Percentiles rank a stretch among this genome's conserved stretches.
Evolutionary conservation across 2,113 vertebrate genomes (phyloP).

Genomic region (Oriolus oriolus): DNA sequence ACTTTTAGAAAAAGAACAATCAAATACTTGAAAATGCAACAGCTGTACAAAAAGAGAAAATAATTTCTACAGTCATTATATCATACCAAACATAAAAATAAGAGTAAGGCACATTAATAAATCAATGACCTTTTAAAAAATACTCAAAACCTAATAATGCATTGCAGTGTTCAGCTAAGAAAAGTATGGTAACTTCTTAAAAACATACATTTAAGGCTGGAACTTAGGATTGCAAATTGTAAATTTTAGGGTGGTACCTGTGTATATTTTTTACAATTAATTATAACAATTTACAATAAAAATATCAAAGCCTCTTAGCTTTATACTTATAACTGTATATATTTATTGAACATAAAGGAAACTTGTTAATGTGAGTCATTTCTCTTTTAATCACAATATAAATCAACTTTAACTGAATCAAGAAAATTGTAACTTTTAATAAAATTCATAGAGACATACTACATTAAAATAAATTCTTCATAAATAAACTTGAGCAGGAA

Average conservation of each 20-base stretch:
- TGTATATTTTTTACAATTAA: background rate
- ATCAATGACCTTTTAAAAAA: background rate
- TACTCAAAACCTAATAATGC: background rate
- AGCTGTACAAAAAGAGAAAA: background rate
- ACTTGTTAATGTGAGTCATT: background rate
- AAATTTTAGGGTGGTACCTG: background rate
- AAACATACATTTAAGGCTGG: background rate
- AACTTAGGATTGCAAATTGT: background rate
- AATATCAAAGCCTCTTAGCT: background rate
- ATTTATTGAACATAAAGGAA: background rate
- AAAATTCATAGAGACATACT: background rate
- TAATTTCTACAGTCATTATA: background rate
- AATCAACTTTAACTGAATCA: background rate
- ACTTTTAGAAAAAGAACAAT: background rate
- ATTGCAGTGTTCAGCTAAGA: background rate
- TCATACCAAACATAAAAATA: background rate
- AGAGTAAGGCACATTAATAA: background rate
- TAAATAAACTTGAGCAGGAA: background rate
- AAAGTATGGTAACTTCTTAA: background rate
- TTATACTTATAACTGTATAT: background rate
- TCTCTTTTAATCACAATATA: background rate
- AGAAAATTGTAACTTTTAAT: background rate
- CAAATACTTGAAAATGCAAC: background rate
- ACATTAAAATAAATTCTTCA: background rate
- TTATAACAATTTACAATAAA: background rate